These are phyloP conservation scores for Phoxinus dragarum DNA, from an alignment of 2,797 vertebrate species.

Conservation along the genomic window DNA sequence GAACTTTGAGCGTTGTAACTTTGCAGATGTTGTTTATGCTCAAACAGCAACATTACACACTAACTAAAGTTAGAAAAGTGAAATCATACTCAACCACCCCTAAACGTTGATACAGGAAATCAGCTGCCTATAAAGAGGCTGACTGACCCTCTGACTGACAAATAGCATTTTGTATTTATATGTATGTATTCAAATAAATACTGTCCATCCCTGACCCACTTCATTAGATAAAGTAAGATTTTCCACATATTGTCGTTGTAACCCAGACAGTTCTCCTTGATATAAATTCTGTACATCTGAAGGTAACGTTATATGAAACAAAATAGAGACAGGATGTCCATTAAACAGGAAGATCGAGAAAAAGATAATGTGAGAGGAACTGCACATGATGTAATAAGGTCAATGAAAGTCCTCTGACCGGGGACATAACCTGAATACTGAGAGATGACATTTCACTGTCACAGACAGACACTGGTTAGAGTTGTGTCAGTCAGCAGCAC, in stretches of 20 bases:
- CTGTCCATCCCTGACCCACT: background rate
- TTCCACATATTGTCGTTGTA: background rate
- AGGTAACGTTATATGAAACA: background rate
- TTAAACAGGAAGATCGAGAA: background rate
- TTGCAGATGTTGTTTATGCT: too few species aligned
- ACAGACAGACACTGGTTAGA: background rate
- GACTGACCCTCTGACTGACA: too few species aligned
- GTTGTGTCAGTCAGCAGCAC: conserved; percentile 3
- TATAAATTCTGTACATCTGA: background rate
- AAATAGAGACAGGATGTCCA: background rate
- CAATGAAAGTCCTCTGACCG: conserved; percentile 1
- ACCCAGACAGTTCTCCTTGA: background rate
- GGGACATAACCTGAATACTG: background rate
- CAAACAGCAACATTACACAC: too few species aligned
- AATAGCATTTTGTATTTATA: background rate
- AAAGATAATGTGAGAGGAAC: background rate
- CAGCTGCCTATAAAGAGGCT: too few species aligned
- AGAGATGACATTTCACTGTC: background rate
- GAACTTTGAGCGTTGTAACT: too few species aligned
- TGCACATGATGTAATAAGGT: background rate
- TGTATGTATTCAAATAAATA: too few species aligned
- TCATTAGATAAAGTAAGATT: too few species aligned
- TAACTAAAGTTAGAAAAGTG: too few species aligned
- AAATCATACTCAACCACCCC: too few species aligned
- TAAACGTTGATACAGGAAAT: too few species aligned